A percentile compares a stretch with the other conserved stretches of the same genome.
Conservation (phyloP, 2,113 vertebrate genomes). For the Patagioenas fasciata region DNA sequence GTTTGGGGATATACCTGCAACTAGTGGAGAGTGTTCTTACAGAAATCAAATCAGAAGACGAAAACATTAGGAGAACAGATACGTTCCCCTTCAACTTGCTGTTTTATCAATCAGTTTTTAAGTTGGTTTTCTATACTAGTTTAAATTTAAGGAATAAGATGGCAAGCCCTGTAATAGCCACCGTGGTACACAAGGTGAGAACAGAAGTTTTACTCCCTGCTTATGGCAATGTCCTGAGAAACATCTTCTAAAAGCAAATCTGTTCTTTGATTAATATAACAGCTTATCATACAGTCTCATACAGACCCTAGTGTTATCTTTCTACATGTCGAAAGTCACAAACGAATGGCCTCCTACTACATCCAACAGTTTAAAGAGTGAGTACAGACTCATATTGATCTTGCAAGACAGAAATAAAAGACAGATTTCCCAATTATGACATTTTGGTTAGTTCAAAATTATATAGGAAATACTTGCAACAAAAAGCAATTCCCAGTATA, state of each 20-base stretch:
- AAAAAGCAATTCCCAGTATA: neutral
- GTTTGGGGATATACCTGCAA: conserved; percentile 21
- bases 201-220: neutral
- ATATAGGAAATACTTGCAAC: neutral
- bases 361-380: neutral
- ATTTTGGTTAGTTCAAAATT: neutral
- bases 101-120: conserved; percentile 1
- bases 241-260: neutral
- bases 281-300: neutral
- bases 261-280: neutral
- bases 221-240: neutral
- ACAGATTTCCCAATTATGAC: neutral
- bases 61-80: neutral
- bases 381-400: neutral
- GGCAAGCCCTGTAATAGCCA: neutral
- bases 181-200: neutral
- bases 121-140: neutral
- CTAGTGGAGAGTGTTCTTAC: neutral
- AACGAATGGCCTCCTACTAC: neutral
- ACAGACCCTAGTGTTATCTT: neutral
- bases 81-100: neutral
- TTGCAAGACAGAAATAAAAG: neutral
- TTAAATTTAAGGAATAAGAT: neutral
- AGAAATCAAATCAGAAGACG: conserved; percentile 31
- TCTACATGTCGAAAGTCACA: neutral